Base-by-base conservation (phyloP, 1,140 invertebrate genomes). In the Macrostomum lignano region DNA sequence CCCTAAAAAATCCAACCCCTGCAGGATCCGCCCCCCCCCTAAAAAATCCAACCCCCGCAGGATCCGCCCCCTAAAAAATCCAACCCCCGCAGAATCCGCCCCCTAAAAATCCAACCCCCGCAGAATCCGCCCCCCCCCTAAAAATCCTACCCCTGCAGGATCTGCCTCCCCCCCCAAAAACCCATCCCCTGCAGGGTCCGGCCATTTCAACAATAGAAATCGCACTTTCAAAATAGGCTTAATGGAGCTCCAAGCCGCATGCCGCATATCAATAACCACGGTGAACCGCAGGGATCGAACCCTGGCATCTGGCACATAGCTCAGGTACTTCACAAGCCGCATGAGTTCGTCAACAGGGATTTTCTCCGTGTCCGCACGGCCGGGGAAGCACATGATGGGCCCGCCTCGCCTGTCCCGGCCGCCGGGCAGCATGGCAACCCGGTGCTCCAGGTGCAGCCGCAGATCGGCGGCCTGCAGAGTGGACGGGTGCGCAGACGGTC, bases 171-270 rank as follows among this genome's bases (percentile, higher is more conserved):
- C n/a, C n/a, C n/a, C n/a, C n/a, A n/a, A n/a, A n/a, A n/a, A n/a
- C n/a, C n/a, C n/a, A n/a, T n/a, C n/a, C n/a, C n/a, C n/a, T n/a
- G n/a, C n/a, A n/a, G n/a, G n/a, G n/a, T n/a, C n/a, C n/a, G n/a
- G n/a, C n/a, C n/a, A n/a, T n/a, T n/a, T n/a, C n/a, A n/a, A n/a
- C n/a, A n/a, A n/a, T n/a, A n/a, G n/a, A n/a, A n/a, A n/a, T n/a
- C n/a, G n/a, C n/a, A 81, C 77, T 66, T 93, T 93, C 28, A 94
- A 61, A 44, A 93, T 84, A 26, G 81, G 78, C 61, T 93, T 93
- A 15, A 91, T 78, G 38, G 73, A 78, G 44, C 74, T 73, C 75
- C 82, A 91, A 36, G 81, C 84, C 34, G 73, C 69, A 30, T 51
- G 36, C 46, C 79, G 66, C 79, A 93, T 93, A 60, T 94, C 86